Evolutionary conservation across 2,888 invertebrate genomes (phyloP).

Genomic region (Alcis repandata): DNA sequence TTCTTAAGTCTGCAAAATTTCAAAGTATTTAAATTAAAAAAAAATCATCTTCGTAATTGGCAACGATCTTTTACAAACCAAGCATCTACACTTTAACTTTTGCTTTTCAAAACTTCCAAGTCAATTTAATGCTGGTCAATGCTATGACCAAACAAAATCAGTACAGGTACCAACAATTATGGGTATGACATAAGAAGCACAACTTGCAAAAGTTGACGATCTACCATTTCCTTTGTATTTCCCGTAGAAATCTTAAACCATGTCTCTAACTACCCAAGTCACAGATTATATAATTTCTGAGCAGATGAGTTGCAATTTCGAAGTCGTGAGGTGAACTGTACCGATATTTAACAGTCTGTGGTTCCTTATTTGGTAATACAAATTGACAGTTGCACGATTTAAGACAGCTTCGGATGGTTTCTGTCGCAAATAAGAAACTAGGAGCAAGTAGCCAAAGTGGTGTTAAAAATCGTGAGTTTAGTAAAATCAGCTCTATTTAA

Average conservation of each 20-base stretch:
- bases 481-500: too few species aligned
- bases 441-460: not conserved
- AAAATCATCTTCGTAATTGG: too few species aligned
- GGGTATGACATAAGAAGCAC: not conserved
- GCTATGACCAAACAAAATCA: not conserved
- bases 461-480: too few species aligned
- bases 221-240: slow-evolving; percentile 23
- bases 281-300: slow-evolving; percentile 30
- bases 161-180: not conserved
- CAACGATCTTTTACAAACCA: too few species aligned
- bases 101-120: not conserved
- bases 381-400: slow-evolving; percentile 24
- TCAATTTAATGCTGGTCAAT: not conserved
- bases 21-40: too few species aligned
- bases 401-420: slow-evolving; percentile 1
- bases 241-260: slow-evolving; percentile 42
- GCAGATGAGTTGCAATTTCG: slow-evolving; percentile 29
- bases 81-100: too few species aligned
- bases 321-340: slow-evolving; percentile 32
- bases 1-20: too few species aligned
- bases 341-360: slow-evolving; percentile 21
- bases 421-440: slow-evolving; percentile 3
- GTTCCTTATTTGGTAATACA: slow-evolving; percentile 25
- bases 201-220: not conserved
- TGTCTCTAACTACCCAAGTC: slow-evolving; percentile 37